Percentiles rank a stretch among this genome's conserved stretches.
phyloP scores from a whole-genome alignment of 35 echinoderm and acorn worm genomes.

The Hemicentrotus pulcherrimus region DNA sequence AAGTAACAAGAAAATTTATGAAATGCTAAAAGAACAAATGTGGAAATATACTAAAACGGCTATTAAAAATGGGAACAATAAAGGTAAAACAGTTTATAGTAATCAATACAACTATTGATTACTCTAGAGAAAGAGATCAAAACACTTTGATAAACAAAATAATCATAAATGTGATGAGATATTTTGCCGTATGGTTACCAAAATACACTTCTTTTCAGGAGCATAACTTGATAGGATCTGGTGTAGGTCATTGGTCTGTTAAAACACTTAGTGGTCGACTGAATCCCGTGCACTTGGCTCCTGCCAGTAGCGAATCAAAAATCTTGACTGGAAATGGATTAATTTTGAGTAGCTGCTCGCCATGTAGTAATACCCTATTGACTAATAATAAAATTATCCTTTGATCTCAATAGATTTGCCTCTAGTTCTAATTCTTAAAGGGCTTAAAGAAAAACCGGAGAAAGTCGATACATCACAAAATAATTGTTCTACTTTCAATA shows the following conservation, averaged over 20 bases:
- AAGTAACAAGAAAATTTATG: no score
- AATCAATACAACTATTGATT: no score
- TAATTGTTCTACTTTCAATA: not conserved
- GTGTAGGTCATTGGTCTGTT: not conserved
- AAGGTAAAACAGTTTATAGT: no score
- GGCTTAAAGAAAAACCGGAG: not conserved
- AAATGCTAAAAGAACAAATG: no score
- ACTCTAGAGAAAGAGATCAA: no score
- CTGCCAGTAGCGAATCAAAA: not conserved
- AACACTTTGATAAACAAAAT: not conserved
- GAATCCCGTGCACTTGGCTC: not conserved
- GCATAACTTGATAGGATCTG: not conserved
- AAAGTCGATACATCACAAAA: not conserved
- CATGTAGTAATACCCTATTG: conserved; percentile 30
- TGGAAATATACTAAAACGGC: no score
- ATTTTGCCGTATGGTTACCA: no score
- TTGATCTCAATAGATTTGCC: not conserved
- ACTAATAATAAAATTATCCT: conserved; percentile 23
- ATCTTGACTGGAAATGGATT: not conserved
- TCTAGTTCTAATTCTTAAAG: not conserved
- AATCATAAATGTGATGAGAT: not conserved
- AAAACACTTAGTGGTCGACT: not conserved
- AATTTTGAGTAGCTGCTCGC: conserved; percentile 10
- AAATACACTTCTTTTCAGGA: no score
- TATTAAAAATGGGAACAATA: no score